phyloP scores from a whole-genome alignment of 2,888 invertebrate species.

The Cepaea hortensis region DNA sequence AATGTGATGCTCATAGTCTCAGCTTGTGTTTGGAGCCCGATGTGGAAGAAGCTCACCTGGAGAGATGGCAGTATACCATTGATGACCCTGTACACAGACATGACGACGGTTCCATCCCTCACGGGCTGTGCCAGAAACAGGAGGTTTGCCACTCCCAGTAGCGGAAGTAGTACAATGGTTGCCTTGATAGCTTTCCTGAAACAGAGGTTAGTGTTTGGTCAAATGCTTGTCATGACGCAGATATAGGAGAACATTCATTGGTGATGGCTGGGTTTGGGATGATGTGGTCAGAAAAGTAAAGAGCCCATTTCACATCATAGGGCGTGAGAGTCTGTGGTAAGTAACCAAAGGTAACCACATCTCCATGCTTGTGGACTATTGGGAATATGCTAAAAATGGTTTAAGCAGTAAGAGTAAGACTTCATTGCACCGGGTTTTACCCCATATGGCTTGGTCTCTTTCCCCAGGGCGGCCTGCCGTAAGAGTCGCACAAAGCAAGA shows the following conservation, averaged over 20 bases:
- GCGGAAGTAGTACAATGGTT: constrained; percentile 79
- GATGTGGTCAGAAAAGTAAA: too few species aligned
- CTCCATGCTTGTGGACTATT: too few species aligned
- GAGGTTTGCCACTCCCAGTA: constrained; percentile 80
- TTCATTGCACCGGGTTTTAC: too few species aligned
- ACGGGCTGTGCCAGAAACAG: constrained; percentile 78
- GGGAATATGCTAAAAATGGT: too few species aligned
- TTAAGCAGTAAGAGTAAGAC: too few species aligned
- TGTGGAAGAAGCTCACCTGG: background rate
- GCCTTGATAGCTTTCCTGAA: constrained; percentile 79
- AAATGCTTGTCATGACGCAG: background rate
- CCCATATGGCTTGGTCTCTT: too few species aligned
- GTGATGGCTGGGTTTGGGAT: background rate
- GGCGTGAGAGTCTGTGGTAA: too few species aligned
- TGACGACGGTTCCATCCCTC: constrained; percentile 66
- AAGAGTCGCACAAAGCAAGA: too few species aligned
- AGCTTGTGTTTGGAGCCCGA: background rate
- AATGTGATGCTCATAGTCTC: too few species aligned
- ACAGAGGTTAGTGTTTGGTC: background rate
- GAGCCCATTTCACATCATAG: too few species aligned
- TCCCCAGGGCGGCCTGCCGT: too few species aligned
- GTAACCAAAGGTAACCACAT: too few species aligned
- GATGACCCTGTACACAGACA: constrained; percentile 77
- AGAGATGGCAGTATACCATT: constrained; percentile 78
- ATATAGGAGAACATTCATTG: background rate